phyloP scores from a whole-genome alignment of 2,113 vertebrate genomes.

The Rousettus leschenaultii region DNA sequence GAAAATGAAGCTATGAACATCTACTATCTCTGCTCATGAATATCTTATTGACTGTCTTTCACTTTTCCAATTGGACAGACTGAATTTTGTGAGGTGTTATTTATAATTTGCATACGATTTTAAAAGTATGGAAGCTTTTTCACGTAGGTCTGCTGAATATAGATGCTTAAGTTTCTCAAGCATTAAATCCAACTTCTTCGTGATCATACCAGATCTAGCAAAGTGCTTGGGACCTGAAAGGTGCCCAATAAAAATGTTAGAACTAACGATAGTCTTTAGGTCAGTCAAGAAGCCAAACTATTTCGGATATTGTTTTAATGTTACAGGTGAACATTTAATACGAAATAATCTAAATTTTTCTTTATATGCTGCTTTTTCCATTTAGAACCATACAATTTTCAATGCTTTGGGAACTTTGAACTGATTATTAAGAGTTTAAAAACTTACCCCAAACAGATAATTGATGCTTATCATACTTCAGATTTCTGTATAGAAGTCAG shows the following conservation, averaged over 20 bases:
- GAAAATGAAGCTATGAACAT: neutral
- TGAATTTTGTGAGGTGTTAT: neutral
- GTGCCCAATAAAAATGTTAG: neutral
- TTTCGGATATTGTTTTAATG: neutral
- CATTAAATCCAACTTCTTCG: neutral
- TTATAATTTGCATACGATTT: neutral
- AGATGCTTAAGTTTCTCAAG: neutral
- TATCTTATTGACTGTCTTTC: neutral
- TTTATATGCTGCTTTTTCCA: neutral
- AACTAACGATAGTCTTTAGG: neutral
- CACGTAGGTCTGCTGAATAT: neutral
- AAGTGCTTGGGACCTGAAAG: neutral
- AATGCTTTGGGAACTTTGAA: neutral
- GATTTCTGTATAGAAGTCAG: neutral
- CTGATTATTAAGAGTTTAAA: neutral
- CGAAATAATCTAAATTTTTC: neutral
- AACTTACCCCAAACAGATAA: neutral
- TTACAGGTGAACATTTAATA: neutral
- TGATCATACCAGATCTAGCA: neutral
- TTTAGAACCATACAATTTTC: conserved; percentile 17
- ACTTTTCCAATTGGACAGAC: neutral
- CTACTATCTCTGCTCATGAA: neutral
- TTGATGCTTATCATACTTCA: neutral
- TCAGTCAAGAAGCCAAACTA: neutral
- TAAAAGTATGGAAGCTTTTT: neutral